Evolutionary conservation across 2,113 vertebrate species (phyloP), one percentile per base, ranked within the genome.

Genomic region (Chaetodon auriga): DNA sequence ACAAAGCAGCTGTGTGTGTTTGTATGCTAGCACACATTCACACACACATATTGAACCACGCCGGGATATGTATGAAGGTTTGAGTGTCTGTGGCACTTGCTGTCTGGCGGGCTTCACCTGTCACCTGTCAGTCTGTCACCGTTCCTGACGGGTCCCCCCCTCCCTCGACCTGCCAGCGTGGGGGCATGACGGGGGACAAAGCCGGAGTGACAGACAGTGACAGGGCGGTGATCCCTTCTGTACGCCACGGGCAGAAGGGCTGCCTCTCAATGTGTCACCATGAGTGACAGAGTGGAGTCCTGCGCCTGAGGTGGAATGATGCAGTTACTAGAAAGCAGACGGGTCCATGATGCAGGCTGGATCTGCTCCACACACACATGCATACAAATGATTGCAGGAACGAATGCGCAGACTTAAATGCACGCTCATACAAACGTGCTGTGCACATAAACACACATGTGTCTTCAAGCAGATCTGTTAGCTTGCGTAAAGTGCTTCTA

Each of bases 51-150:
- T 9, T n/a, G 30, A 87, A 82, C 71, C 36, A 30, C 77, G 18
- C 49, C n/a, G 58, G 38, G 73, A 62, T 75, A 69, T 71, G 75
- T 66, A 81, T 73, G 75, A 73, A 63, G 62, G 38, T 57, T 62
- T 58, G 30, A 62, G 78, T 75, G 80, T 79, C 70, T 68, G 75
- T 77, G 65, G 48, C 66, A 43, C 51, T 36, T 4, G 58, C 72
- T 82, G 81, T 85, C 80, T 70, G 82, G 66, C 79, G 48, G 53
- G 70, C 76, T 78, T 92, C 90, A 90, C 92, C 93, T 92, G 92
- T 93, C 94, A 93, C 87, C 90, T 94, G 92, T 94, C 93, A 93
- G 58, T 88, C 85, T 89, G 88, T 93, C 92, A 83, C 49, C 1
- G 16, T 35, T 71, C 30, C 5, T 85, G 87, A 90, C n/a, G 38